Conservation (phyloP, 2,888 invertebrate genomes). For the Drosophila buzzatii region DNA sequence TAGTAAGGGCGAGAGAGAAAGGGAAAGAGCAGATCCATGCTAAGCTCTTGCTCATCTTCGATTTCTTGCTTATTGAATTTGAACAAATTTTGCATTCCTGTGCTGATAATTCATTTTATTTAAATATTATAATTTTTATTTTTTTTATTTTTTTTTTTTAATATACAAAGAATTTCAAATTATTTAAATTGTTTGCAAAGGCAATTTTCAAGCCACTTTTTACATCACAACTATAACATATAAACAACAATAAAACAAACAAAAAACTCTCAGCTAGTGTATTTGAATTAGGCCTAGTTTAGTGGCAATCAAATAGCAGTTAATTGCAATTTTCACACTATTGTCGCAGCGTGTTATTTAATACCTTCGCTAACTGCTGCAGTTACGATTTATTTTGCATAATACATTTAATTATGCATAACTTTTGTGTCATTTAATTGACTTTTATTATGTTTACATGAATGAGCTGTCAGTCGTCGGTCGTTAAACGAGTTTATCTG, state of each 20-base stretch:
- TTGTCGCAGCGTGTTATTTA: constrained; percentile 26
- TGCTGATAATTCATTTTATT: no score
- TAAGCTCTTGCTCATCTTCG: no score
- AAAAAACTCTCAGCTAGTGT: background rate
- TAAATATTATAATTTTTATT: no score
- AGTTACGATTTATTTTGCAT: constrained; percentile 46
- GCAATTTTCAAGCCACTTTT: background rate
- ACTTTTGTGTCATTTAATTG: constrained; percentile 47
- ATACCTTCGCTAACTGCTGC: constrained; percentile 9
- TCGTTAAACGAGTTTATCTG: constrained; percentile 47
- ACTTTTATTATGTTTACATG: constrained; percentile 47
- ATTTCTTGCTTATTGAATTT: no score
- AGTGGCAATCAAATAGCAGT: background rate
- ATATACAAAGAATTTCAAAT: no score
- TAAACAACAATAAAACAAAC: background rate
- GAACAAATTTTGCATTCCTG: no score
- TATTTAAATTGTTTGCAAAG: no score
- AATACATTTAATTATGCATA: constrained; percentile 46
- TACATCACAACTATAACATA: background rate
- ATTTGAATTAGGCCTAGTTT: constrained; percentile 25
- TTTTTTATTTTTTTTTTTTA: no score
- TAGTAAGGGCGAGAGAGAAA: no score
- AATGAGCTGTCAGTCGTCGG: constrained; percentile 13
- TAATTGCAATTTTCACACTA: constrained; percentile 14
- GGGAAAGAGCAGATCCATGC: no score